These are phyloP conservation scores for Oxyura jamaicensis DNA, from an alignment of 2,113 vertebrate species.

Conservation along the genomic window DNA sequence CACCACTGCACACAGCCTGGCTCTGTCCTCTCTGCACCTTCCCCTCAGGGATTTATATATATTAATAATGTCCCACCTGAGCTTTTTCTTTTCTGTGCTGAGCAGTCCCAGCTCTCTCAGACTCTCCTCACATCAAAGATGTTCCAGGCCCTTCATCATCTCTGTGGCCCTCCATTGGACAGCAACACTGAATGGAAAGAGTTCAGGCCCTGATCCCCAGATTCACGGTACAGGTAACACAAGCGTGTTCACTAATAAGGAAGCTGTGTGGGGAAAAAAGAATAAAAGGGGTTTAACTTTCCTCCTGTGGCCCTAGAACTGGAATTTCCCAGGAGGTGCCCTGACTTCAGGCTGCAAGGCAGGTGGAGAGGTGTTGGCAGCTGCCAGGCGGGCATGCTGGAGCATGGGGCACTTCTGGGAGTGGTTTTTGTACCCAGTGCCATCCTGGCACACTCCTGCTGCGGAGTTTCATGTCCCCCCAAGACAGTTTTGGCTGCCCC, in stretches of 20 bases:
- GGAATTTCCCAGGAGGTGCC: background rate
- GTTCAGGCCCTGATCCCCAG: background rate
- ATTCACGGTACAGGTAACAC: background rate
- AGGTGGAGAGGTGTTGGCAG: background rate
- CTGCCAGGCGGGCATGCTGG: background rate
- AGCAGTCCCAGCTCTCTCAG: background rate
- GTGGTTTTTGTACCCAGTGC: background rate
- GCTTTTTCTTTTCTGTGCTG: background rate
- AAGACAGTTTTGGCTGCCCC: background rate
- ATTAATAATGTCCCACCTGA: background rate
- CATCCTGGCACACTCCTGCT: background rate
- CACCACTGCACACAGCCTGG: background rate
- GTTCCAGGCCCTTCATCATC: background rate
- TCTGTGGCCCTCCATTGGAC: background rate
- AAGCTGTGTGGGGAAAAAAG: background rate
- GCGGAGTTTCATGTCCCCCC: background rate
- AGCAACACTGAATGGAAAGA: background rate
- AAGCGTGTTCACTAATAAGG: background rate
- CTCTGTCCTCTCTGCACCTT: background rate
- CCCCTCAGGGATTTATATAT: background rate
- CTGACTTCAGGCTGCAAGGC: background rate
- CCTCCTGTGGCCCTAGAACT: background rate
- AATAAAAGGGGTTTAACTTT: background rate
- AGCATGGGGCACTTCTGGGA: background rate
- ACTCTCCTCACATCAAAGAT: background rate